Conservation (phyloP, 2,888 invertebrate genomes). For the Polyommatus iphigenia region DNA sequence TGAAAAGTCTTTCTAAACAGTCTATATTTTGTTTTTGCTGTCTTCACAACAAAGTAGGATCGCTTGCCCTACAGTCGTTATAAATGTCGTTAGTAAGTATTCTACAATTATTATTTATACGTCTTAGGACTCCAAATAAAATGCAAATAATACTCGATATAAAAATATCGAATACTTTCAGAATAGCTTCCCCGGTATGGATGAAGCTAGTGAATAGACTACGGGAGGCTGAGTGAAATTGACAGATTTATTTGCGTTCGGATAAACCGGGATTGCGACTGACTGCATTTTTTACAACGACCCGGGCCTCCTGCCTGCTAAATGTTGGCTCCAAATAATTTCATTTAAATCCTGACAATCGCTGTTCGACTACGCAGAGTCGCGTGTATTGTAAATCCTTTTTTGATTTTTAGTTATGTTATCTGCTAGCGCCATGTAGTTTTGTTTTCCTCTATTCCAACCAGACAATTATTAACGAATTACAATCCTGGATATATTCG, state of each 20-base stretch:
- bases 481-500: too few relatives aligned
- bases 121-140: neutral
- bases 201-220: constrained; percentile 52
- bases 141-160: neutral
- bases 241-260: constrained; percentile 77
- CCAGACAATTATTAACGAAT: neutral
- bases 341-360: constrained; percentile 45
- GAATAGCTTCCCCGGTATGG: constrained; percentile 40
- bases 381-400: neutral
- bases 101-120: neutral
- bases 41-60: too few relatives aligned
- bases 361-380: constrained; percentile 35
- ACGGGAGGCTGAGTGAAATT: constrained; percentile 73
- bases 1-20: too few relatives aligned
- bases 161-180: constrained; percentile 39
- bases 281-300: constrained; percentile 69
- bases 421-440: neutral
- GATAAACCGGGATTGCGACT: constrained; percentile 65
- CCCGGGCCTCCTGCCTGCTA: constrained; percentile 39
- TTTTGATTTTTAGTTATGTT: constrained; percentile 11
- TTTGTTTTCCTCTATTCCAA: neutral
- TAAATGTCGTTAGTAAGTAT: too few relatives aligned
- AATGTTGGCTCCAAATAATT: constrained; percentile 47
- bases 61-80: too few relatives aligned
- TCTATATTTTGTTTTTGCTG: too few relatives aligned